Percentiles rank a stretch among this genome's conserved stretches.
These are phyloP conservation scores for Chrysotoxum bicinctum DNA, from an alignment of 2,888 invertebrate species.

Conservation along the genomic window DNA sequence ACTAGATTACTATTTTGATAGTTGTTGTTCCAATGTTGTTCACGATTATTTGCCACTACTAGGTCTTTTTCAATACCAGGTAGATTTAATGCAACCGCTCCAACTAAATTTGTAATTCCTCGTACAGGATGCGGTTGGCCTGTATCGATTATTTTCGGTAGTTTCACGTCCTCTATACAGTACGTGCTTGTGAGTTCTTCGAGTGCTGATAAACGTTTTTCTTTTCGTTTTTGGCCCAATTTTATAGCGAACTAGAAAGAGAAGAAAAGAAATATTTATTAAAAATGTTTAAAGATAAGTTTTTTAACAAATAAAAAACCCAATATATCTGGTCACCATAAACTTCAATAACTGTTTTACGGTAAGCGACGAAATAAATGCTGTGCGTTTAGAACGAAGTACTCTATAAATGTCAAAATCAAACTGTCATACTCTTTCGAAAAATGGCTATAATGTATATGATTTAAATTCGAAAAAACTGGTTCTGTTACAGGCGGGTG, in stretches of 20 bases:
- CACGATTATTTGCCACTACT: conserved; percentile 74
- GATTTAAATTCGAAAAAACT: too few relatives aligned
- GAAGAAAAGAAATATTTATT: conserved; percentile 35
- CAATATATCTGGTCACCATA: too few relatives aligned
- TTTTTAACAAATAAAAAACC: too few relatives aligned
- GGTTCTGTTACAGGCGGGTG: too few relatives aligned
- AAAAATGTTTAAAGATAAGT: too few relatives aligned
- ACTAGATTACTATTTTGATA: conserved; percentile 73
- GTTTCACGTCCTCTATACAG: conserved; percentile 83
- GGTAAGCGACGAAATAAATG: too few relatives aligned
- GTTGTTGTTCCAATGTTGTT: conserved; percentile 76
- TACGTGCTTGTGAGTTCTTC: conserved; percentile 83
- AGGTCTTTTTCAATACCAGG: conserved; percentile 63
- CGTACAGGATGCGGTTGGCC: conserved; percentile 83
- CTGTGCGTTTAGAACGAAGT: too few relatives aligned
- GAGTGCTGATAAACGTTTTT: conserved; percentile 83
- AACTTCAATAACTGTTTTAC: too few relatives aligned
- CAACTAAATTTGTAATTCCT: conserved; percentile 75
- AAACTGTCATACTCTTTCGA: too few relatives aligned
- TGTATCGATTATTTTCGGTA: conserved; percentile 83
- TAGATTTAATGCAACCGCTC: conserved; percentile 67
- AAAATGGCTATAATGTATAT: too few relatives aligned
- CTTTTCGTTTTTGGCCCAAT: conserved; percentile 84
- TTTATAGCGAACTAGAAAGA: conserved; percentile 83
- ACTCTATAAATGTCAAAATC: too few relatives aligned